phyloP scores from a whole-genome alignment of 2,113 vertebrate genomes.

The Furnarius figulus region DNA sequence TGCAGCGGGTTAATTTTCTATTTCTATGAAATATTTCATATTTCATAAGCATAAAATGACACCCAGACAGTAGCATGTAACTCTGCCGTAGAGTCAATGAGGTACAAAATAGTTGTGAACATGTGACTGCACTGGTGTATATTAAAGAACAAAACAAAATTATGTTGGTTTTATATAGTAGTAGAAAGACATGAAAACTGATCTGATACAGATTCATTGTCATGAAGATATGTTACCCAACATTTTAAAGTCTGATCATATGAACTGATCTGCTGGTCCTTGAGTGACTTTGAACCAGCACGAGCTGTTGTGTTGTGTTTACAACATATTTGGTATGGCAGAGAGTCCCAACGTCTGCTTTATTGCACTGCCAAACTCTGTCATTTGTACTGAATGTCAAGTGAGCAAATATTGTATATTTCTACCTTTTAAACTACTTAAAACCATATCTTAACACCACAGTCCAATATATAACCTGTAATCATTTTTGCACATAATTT shows the following conservation, averaged over 20 bases:
- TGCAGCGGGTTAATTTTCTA: not conserved
- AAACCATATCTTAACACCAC: fast-evolving
- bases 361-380: not conserved
- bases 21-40: no score
- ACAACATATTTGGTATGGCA: not conserved
- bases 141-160: not conserved
- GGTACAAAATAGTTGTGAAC: not conserved
- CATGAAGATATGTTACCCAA: not conserved
- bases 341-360: not conserved
- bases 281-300: not conserved
- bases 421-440: not conserved
- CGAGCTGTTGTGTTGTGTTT: not conserved
- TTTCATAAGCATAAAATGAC: not conserved
- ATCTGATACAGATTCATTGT: not conserved
- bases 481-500: not conserved
- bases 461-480: not conserved
- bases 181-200: not conserved
- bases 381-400: not conserved
- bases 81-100: not conserved
- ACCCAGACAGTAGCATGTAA: not conserved
- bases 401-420: not conserved
- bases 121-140: fast-evolving
- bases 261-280: not conserved
- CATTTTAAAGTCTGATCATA: not conserved
- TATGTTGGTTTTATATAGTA: not conserved